phyloP scores from a whole-genome alignment of 2,888 invertebrate species.

The Hedychridium roseum region DNA sequence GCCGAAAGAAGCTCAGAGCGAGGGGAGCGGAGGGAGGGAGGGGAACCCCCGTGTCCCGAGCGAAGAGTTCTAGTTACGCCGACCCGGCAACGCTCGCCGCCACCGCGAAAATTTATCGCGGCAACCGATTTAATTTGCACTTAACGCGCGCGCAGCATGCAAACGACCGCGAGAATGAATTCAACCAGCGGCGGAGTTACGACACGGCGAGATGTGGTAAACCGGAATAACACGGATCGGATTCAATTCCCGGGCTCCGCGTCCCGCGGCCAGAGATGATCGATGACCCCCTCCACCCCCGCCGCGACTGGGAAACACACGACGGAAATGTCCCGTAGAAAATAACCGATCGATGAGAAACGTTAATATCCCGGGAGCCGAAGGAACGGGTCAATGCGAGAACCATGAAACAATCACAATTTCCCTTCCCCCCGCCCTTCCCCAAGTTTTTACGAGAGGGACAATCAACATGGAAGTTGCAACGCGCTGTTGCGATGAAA shows the following conservation, averaged over 20 bases:
- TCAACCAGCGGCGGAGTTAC: constrained; percentile 24
- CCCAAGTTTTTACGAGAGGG: no score
- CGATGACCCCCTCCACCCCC: no score
- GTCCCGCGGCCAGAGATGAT: constrained; percentile 30
- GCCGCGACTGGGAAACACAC: constrained; percentile 4
- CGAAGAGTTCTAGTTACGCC: constrained; percentile 30
- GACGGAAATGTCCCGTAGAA: constrained; percentile 20
- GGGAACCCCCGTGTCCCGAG: constrained; percentile 7
- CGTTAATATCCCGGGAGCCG: constrained; percentile 8
- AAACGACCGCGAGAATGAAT: constrained; percentile 30
- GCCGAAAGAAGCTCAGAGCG: constrained; percentile 5
- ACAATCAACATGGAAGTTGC: no score
- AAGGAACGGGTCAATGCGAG: constrained; percentile 13
- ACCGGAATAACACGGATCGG: constrained; percentile 32
- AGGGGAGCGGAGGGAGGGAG: constrained; percentile 4
- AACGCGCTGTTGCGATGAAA: no score
- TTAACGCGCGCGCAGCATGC: constrained; percentile 42
- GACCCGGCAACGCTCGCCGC: constrained; percentile 26
- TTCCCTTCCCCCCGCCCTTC: background rate
- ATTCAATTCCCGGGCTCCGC: constrained; percentile 26
- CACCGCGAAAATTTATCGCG: constrained; percentile 41
- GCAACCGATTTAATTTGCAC: constrained; percentile 41
- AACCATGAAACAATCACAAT: constrained; percentile 5
- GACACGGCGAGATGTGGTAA: constrained; percentile 20
- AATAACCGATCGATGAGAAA: constrained; percentile 12